Conservation (phyloP, 2,888 invertebrate species). For the Monopis laevigella region DNA sequence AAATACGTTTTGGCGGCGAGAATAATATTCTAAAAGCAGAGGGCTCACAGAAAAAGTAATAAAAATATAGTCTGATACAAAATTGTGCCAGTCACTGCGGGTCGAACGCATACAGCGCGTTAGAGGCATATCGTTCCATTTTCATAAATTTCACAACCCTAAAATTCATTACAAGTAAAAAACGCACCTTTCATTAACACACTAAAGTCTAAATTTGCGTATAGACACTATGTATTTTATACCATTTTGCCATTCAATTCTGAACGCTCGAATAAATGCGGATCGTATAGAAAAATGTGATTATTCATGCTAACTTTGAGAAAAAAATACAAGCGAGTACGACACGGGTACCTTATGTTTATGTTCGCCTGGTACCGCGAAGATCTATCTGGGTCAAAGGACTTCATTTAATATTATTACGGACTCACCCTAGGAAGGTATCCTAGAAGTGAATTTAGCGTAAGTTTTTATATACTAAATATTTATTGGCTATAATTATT, state of each 20-base stretch:
- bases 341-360: conserved; percentile 29
- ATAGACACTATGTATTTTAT: conserved; percentile 18
- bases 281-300: conserved; percentile 64
- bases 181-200: conserved; percentile 28
- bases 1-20: neutral
- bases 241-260: conserved; percentile 18
- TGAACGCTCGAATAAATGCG: conserved; percentile 46
- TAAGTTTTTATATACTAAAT: too few relatives aligned
- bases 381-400: conserved; percentile 1
- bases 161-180: conserved; percentile 30
- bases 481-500: too few relatives aligned
- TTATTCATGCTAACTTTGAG: conserved; percentile 61
- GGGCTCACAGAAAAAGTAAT: conserved; percentile 42
- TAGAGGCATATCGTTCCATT: conserved; percentile 36
- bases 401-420: too few relatives aligned
- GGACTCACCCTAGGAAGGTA: too few relatives aligned
- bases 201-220: conserved; percentile 1
- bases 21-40: conserved; percentile 18
- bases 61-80: conserved; percentile 55
- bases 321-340: conserved; percentile 52
- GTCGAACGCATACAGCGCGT: conserved; percentile 30
- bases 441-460: too few relatives aligned
- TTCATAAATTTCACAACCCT: conserved; percentile 57
- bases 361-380: neutral
- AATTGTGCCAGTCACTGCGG: conserved; percentile 59